Evolutionary conservation across 2,113 vertebrate genomes (phyloP).

Genomic region (Sus scrofa): T2T-Sscrofa CM000819.6:94326001-94326500

Average conservation of each 20-base stretch:
- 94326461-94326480: neutral
- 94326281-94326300: too few species aligned
- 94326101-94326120: neutral
- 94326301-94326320: too few species aligned
- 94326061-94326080: neutral
- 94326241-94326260: too few species aligned
- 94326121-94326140: neutral
- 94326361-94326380: too few species aligned
- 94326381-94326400: too few species aligned
- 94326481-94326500: neutral
- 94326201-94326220: neutral
- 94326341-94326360: too few species aligned
- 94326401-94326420: neutral
- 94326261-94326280: too few species aligned
- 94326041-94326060: neutral
- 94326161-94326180: neutral
- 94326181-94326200: conserved; percentile 1
- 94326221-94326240: neutral
- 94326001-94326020: neutral
- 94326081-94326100: neutral
- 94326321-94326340: too few species aligned
- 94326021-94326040: neutral
- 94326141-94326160: neutral
- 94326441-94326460: neutral
- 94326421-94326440: neutral